Conservation (phyloP, 2,113 vertebrate genomes). For the Rhinichthys klamathensis region DNA sequence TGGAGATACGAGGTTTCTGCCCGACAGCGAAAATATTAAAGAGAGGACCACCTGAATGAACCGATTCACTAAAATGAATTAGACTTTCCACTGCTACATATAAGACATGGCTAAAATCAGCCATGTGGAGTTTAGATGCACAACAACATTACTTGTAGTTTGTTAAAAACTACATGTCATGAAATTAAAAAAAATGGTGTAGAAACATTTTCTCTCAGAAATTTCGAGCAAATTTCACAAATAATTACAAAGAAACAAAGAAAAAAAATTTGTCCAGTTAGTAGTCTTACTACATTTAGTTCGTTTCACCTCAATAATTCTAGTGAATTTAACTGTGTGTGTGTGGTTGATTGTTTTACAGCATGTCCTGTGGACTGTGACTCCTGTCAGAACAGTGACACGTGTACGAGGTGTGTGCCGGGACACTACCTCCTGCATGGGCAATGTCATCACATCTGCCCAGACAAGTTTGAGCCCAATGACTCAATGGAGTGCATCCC, state of each 20-base stretch:
- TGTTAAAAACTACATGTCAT: too few relatives aligned
- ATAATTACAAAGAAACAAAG: too few relatives aligned
- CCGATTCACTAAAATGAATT: not conserved
- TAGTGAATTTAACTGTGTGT: not conserved
- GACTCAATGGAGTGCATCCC: slow-evolving; percentile 91
- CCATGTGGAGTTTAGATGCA: not conserved
- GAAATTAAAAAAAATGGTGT: not conserved
- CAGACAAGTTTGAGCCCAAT: slow-evolving; percentile 88
- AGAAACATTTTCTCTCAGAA: too few relatives aligned
- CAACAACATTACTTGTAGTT: not conserved
- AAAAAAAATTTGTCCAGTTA: not conserved
- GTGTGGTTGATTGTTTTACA: slow-evolving; percentile 62
- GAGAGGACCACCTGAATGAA: not conserved
- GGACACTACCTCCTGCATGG: slow-evolving; percentile 90
- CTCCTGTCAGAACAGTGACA: slow-evolving; percentile 90
- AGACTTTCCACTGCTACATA: not conserved
- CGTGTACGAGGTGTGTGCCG: slow-evolving; percentile 88
- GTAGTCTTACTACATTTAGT: not conserved
- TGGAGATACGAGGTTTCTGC: too few relatives aligned
- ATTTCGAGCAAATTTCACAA: too few relatives aligned
- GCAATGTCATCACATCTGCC: slow-evolving; percentile 91
- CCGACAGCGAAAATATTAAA: not conserved
- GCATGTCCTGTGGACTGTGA: slow-evolving; percentile 95
- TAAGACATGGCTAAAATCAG: not conserved
- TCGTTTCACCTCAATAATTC: not conserved